A percentile compares a stretch with the other conserved stretches of the same genome.
Evolutionary conservation across 2,888 invertebrate species (phyloP).

Genomic region (Epsilonema sp.): DNA sequence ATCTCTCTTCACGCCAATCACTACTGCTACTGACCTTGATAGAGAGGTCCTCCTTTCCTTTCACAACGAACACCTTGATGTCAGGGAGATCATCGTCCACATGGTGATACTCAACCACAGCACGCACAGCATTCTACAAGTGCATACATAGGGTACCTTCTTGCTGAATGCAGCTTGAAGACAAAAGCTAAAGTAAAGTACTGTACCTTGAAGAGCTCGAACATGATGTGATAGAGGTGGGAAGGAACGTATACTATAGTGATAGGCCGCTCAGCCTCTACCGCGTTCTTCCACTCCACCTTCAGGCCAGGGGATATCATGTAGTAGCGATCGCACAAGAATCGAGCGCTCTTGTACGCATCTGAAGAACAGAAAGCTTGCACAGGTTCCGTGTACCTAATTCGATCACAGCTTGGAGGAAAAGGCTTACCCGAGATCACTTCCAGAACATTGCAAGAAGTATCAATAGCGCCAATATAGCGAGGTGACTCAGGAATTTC

Average conservation of each 20-base stretch:
- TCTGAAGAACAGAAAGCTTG: too few species aligned
- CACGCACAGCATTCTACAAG: conserved; percentile 70
- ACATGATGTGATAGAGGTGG: conserved; percentile 95
- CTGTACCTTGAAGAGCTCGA: conserved; percentile 67
- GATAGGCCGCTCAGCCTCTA: conserved; percentile 42
- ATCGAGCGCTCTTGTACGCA: conserved; percentile 89
- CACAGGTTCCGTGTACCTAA: too few species aligned
- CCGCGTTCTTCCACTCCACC: conserved; percentile 48
- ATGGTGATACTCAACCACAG: conserved; percentile 75
- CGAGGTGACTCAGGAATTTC: conserved; percentile 32
- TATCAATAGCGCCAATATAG: conserved; percentile 91
- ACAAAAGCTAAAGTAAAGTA: too few species aligned
- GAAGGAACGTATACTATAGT: conserved; percentile 88
- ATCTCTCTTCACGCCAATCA: too few species aligned
- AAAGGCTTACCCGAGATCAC: conserved; percentile 48
- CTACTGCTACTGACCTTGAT: too few species aligned
- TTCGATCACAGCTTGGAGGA: too few species aligned
- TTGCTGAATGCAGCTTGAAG: too few species aligned
- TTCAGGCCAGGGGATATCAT: conserved; percentile 69
- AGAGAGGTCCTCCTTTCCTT: conserved; percentile 78
- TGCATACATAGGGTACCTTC: too few species aligned
- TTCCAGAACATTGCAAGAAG: conserved; percentile 67
- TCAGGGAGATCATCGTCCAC: conserved; percentile 51
- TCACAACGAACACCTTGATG: conserved; percentile 58
- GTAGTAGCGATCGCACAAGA: conserved; percentile 96